Conservation (phyloP, 2,113 vertebrate species). For the Micromys minutus region DNA sequence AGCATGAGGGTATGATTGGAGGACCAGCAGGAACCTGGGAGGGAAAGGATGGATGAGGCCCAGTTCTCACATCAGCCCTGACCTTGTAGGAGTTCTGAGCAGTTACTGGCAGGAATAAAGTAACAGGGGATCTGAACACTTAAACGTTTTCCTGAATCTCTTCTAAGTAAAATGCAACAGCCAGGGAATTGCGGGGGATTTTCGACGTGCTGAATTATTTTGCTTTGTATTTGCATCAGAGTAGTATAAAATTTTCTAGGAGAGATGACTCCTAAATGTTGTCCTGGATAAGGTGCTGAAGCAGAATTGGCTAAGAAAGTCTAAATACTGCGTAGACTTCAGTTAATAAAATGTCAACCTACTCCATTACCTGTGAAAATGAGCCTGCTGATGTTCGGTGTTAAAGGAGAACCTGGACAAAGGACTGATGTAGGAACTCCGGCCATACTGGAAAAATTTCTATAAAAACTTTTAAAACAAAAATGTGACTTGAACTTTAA, state of each 20-base stretch:
- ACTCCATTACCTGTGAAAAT: background rate
- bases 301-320: background rate
- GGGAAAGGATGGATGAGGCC: accelerated
- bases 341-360: background rate
- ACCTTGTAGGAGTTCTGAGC: background rate
- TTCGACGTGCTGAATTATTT: constrained; percentile 9
- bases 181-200: constrained; percentile 42
- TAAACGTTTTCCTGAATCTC: constrained; percentile 1
- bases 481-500: background rate
- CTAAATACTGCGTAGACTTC: background rate
- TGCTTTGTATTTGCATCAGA: constrained; percentile 50
- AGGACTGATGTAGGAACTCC: background rate
- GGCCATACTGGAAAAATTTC: background rate
- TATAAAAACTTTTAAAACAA: constrained; percentile 8
- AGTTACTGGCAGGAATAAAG: background rate
- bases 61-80: too few species aligned
- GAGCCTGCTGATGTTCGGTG: background rate
- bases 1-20: accelerated
- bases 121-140: background rate
- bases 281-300: background rate
- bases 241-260: constrained; percentile 38
- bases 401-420: background rate
- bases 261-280: background rate
- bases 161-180: constrained; percentile 42
- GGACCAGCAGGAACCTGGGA: background rate